Evolutionary conservation across 1,140 invertebrate species (phyloP), one percentile per base, ranked within the genome.

Genomic region (Heliconius hermathena): DNA sequence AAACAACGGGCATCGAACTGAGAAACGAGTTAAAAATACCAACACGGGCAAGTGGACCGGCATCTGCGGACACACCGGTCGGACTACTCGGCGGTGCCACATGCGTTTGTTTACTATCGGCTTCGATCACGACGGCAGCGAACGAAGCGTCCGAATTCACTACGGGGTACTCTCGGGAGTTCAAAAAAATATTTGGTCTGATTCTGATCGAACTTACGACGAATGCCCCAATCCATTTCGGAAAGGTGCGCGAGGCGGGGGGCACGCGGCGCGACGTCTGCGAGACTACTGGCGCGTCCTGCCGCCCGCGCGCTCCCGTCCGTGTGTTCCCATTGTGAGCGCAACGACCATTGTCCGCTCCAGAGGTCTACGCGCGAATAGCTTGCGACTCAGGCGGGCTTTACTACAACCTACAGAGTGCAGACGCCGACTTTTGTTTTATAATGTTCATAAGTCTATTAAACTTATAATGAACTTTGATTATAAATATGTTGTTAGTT

Each of bases 211-310:
- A 94, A 96, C 97, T 96, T 96, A 97, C 97, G 96, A 96, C 97
- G 96, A 89, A 97, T 97, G 91, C 97, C 97, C 97, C 97, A 97
- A 95, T 97, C 97, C 96, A 97, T 97, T 87, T 86, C 90, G 84
- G 76, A 73, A 80, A 74, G 82, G 87, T 81, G 84, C 84, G 80
- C 80, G 81, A 83, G 81, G 86, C 84, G 87, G 87, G 86, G 85
- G 88, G 87, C 90, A 87, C 90, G 90, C 90, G 88, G 87, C 90
- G 89, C 89, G 89, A 81, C 90, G 91, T 90, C 90, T 86, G 84
- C 85, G 85, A 89, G 84, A 80, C 90, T 89, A 94, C 92, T 94
- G 92, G 88, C 91, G 91, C 88, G 86, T 89, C 91, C 89, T 89
- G 86, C 89, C 90, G 82, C 90, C 86, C 90, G 85, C 90, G 78